phyloP scores from a whole-genome alignment of 2,113 vertebrate genomes.

The Mastomys natalensis region DNA sequence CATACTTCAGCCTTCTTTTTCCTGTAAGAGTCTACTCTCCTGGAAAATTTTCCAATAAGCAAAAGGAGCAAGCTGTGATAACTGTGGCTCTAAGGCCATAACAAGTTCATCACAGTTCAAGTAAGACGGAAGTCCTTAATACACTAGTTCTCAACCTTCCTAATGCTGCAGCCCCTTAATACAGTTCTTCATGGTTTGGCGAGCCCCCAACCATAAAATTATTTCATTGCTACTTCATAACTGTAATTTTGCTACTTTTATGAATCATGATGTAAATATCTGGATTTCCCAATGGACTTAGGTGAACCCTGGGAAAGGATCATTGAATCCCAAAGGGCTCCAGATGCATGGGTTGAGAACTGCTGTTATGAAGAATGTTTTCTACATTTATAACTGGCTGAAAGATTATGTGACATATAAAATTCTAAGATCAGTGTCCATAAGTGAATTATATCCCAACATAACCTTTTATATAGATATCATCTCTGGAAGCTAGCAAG shows the following conservation, averaged over 20 bases:
- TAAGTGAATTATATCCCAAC: conserved; percentile 21
- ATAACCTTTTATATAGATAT: not conserved
- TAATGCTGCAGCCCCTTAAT: not conserved
- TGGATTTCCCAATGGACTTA: not conserved
- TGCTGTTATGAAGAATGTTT: not conserved
- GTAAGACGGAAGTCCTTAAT: not conserved
- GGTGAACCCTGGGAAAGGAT: not conserved
- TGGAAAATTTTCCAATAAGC: not conserved
- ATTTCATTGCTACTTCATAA: not conserved
- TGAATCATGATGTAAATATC: not conserved
- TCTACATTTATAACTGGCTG: not conserved
- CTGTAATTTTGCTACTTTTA: not conserved
- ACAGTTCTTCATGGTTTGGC: not conserved
- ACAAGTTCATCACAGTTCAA: not conserved
- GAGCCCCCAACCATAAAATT: not conserved
- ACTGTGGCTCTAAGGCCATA: not conserved
- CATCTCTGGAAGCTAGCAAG: not conserved
- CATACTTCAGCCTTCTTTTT: not conserved
- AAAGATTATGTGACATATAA: not conserved
- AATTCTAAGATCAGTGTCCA: not conserved
- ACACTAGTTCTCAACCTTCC: not conserved
- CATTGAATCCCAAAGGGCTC: not conserved
- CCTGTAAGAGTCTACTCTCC: not conserved
- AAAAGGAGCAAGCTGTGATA: not conserved
- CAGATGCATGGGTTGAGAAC: not conserved